Evolutionary conservation across 2,888 invertebrate species (phyloP).

Genomic region (Tetramorium bicarinatum): DNA sequence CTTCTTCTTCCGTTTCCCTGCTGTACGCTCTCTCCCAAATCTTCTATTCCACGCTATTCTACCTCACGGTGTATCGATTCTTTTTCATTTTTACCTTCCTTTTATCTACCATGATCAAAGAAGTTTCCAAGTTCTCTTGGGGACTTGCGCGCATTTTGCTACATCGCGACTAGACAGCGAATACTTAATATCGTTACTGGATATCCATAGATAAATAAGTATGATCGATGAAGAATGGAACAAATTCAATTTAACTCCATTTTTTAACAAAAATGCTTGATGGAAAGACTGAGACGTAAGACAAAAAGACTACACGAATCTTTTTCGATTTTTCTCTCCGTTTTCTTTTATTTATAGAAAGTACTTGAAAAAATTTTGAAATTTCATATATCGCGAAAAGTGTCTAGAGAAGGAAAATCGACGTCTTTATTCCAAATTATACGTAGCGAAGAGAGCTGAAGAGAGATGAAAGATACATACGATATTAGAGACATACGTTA

Average conservation of each 20-base stretch:
- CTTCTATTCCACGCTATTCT: constrained; percentile 46
- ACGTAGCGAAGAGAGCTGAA: neutral
- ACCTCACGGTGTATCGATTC: constrained; percentile 34
- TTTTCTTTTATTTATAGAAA: neutral
- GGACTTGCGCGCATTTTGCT: constrained; percentile 46
- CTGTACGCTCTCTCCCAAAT: constrained; percentile 26
- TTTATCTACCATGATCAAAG: constrained; percentile 48
- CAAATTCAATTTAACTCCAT: neutral
- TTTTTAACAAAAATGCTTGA: neutral
- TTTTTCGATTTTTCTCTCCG: neutral
- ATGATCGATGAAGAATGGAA: constrained; percentile 16
- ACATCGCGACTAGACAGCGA: constrained; percentile 27
- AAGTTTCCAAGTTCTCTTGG: constrained; percentile 35
- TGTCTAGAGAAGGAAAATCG: neutral
- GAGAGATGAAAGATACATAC: neutral
- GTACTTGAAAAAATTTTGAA: neutral
- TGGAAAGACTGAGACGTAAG: neutral
- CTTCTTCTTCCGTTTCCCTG: constrained; percentile 28
- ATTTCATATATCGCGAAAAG: neutral
- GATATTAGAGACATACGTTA: neutral
- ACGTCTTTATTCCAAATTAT: neutral
- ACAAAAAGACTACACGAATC: neutral
- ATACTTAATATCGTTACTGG: constrained; percentile 35
- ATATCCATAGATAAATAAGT: constrained; percentile 41
- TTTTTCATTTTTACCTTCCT: constrained; percentile 29